Evolutionary conservation across 2,888 invertebrate genomes (phyloP), one percentile per base, ranked within the genome.

Genomic region (Carterocephalus palaemon): DNA sequence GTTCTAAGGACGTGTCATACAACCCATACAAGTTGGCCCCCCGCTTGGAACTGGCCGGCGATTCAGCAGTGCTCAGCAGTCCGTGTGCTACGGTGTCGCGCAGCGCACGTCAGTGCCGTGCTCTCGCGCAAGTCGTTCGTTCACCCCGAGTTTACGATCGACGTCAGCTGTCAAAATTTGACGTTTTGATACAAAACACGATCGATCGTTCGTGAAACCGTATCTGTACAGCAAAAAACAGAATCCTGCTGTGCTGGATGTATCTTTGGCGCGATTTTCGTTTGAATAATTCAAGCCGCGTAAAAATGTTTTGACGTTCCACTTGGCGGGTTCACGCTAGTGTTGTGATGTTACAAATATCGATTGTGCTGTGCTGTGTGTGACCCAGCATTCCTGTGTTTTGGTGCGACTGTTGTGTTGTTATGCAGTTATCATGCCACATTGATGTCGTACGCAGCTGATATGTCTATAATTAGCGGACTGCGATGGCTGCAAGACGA

Each of bases 381-480:
- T 57, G 49, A 51, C 53, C 53, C 51, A 57, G 56, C 61, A 63
- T 57, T 61, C 58, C 56, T 57, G 63, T 63, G 60, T 64, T 61
- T 60, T 54, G 53, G 57, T 59, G 56, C 53, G 52, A 65, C 60
- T 62, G 62, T 57, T 67, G 70, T 70, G 69, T 65, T 68, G 65
- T 72, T 65, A 65, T 69, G 77, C 60, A 67, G 75, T 72, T 80
- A 73, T 73, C 73, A 77, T 81, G 77, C 62, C 64, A 57, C 64
- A 66, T 72, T 77, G 72, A 84, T 85, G 80, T 79, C 82, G 60
- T 67, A 70, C 61, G 68, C 75, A 66, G 75, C 77, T 83, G 83
- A 85, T 75, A 86, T 86, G 85, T 85, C 85, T 74, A 75, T 85
- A 66, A 79, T 86, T 71, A 81, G 80, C 66, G 85, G 82, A 63